Conservation (phyloP, 2,888 invertebrate species). For the Habroteleia sp. region DNA sequence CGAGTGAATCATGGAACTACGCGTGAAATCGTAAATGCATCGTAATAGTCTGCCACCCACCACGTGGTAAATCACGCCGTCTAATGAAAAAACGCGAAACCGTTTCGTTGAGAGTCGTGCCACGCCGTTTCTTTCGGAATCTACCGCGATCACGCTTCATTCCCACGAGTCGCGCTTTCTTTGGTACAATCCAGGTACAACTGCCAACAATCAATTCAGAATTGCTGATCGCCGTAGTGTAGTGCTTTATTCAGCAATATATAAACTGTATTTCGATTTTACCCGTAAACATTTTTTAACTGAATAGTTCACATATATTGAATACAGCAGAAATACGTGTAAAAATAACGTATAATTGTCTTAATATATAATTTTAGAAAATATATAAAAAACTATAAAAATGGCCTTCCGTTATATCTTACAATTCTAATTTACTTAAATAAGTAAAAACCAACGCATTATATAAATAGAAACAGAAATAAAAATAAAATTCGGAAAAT, state of each 20-base stretch:
- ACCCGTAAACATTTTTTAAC: too few species aligned
- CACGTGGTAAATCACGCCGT: constrained; percentile 79
- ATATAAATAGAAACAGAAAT: too few species aligned
- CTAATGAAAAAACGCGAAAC: constrained; percentile 70
- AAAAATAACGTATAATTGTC: too few species aligned
- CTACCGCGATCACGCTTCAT: constrained; percentile 53
- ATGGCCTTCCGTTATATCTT: too few species aligned
- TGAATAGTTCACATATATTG: too few species aligned
- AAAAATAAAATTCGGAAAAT: too few species aligned
- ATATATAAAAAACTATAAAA: too few species aligned
- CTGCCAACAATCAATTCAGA: constrained; percentile 58
- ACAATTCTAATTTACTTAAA: too few species aligned
- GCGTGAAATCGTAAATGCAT: constrained; percentile 80
- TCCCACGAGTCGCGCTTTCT: constrained; percentile 65
- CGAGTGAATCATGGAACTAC: constrained; percentile 63
- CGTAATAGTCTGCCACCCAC: constrained; percentile 79
- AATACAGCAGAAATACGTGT: too few species aligned
- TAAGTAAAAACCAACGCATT: too few species aligned
- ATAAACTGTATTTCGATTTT: too few species aligned
- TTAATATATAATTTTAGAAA: too few species aligned
- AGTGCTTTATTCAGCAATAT: constrained; percentile 23
- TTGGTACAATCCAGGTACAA: constrained; percentile 45
- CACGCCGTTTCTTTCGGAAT: constrained; percentile 62
- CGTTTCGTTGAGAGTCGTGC: constrained; percentile 64
- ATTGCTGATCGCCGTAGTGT: constrained; percentile 45